Base-by-base conservation (phyloP, 2,113 vertebrate genomes). In the Pygoscelis antarcticus region DNA sequence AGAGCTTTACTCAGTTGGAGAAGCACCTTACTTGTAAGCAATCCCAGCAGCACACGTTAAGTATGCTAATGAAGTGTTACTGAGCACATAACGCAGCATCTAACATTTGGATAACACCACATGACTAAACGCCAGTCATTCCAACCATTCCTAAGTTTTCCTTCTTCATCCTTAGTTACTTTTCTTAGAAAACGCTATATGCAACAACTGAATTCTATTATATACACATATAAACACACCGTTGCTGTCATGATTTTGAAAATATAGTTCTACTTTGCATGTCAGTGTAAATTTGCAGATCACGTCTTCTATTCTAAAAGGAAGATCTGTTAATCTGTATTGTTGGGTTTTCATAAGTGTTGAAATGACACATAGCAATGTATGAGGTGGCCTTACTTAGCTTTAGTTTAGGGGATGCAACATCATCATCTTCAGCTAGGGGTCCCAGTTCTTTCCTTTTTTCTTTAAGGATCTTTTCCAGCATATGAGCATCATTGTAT, bases 401-500 rank as follows among this genome's bases (percentile, higher is more conserved):
- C 98, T 99, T 99, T 90, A 99, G 96, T 96, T 99, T 99, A 91
- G 99, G 99, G 72, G 99, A 99, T 93, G 98, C 98, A 91, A 99
- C 95, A 93, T 99, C 99, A n/a, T 99, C 99, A 38, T 99, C 99
- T 90, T 99, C 99, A 62, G 98, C 98, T 32, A 98, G 78, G 17
- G 99, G 99, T 27, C 99, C 99, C 27, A 99, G 98, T 82, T 99
- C 99, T 97, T 98, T 99, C 83, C 98, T 98, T 95, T 99, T 99
- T 96, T 99, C 99, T 96, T 98, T 99, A 94, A 99, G 98, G 79
- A 99, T 98, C 97, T 99, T 99, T 97, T 99, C 99, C 92, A 99
- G 98, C 87, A 99, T 97, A 95, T 99, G 99, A 17, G 99, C 99
- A 90, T 99, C 99, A 55, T 99, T 99, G 96, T 99, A 99, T 13